Evolutionary conservation across 2,113 vertebrate genomes (phyloP), one percentile per base, ranked within the genome.

Genomic region (Perca fluviatilis): DNA sequence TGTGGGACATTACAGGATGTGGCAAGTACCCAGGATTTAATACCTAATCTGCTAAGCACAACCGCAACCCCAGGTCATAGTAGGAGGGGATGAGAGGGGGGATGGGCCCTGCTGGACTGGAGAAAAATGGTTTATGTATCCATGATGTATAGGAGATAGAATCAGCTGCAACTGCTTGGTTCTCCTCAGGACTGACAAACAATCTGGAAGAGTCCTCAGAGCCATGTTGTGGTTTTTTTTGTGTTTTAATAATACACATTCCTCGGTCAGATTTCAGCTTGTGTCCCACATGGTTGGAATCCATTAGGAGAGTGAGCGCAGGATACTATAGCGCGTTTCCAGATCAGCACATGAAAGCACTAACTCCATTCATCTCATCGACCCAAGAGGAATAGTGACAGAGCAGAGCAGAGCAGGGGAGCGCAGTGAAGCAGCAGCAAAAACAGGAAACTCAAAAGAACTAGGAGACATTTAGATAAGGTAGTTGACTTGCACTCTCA

Each of bases 21-120:
- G 84, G 79, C 86, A 75, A 67, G 70, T 53, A 53, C 18, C 13
- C 13, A 82, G 73, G 85, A 90, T 89, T 86, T 88, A 91, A 89
- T 77, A 77, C 46, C 46, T 81, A 86, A 86, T 89, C 77, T 86
- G 68, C 80, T 84, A 81, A 92, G 63, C 81, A 83, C 79, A 83
- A 74, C 74, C 77, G 60, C 66, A 70, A 77, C 66, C 71, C 25
- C 47, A 65, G 82, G 85, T 89, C 85, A 84, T 14, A 15, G 69
- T n/a, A 47, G 60, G 69, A 80, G 12, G 36, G 51, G 75, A 58
- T 5, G 23, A 61, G 69, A 51, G 60, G 66, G 40, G 69, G 69
- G 54, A 47, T 66, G 82, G 65, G 65, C 49, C 18, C 36, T 36
- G 63, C 21, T 82, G 65, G 78, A 61, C 77, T 57, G 16, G 27